Base-by-base conservation (phyloP, 2,113 vertebrate genomes). In the Anarhynchus alexandrinus region DNA sequence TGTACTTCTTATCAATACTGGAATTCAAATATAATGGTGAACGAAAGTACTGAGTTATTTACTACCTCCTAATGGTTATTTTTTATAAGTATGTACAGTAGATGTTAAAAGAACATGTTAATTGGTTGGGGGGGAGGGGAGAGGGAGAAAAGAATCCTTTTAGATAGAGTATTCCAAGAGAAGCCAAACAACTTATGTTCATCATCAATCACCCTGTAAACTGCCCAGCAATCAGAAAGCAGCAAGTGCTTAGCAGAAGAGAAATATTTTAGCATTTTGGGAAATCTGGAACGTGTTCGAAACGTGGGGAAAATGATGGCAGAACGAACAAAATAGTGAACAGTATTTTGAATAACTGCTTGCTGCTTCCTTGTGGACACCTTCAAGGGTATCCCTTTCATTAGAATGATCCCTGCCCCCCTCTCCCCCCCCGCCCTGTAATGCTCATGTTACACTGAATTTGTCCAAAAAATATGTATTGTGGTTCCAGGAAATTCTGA, bases 401-500 rank as follows among this genome's bases (percentile, higher is more conserved):
- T 77, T 83, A 55, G 49, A 67, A 77, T 29, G 5, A 6, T 4
- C 42, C 43, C 43, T 7, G n/a, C n/a, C n/a, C n/a, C n/a, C n/a
- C n/a, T n/a, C n/a, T n/a, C n/a, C n/a, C 43, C 16, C 47, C 20
- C 19, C 61, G 22, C 19, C 61, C 40, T 11, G 20, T 59, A 84
- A 45, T 66, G 40, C 10, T 95, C 29, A 36, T 34, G 34, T 90
- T 95, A 72, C n/a, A n/a, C n/a, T n/a, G n/a, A n/a, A n/a, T n/a
- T n/a, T n/a, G n/a, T n/a, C n/a, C n/a, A n/a, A n/a, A n/a, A n/a
- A n/a, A n/a, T n/a, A n/a, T n/a, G n/a, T 94, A 61, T 38, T 96
- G 11, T 65, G 14, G 22, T 82, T 96, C 88, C 84, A 95, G 89
- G 94, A 96, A 94, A 89, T 91, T 95, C 54, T 83, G 82, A 92